phyloP scores from a whole-genome alignment of 2,888 invertebrate genomes.

The Drosophila maculinotata region DNA sequence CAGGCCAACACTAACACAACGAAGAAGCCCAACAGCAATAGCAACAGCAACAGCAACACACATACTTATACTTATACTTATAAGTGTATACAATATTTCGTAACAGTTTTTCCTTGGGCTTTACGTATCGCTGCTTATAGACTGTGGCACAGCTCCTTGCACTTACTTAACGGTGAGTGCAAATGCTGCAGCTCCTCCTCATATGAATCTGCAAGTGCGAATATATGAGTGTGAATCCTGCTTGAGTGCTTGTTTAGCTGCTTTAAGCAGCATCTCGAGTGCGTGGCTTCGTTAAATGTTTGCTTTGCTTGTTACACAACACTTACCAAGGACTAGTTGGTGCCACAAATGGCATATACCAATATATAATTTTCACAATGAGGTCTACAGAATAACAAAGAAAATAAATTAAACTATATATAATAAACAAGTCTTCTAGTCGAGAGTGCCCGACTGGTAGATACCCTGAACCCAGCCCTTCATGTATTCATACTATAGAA shows the following conservation, averaged over 20 bases:
- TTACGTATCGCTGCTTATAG: constrained; percentile 72
- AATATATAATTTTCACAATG: neutral
- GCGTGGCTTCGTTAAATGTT: constrained; percentile 70
- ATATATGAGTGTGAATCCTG: constrained; percentile 35
- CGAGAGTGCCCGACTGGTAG: too few relatives aligned
- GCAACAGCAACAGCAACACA: neutral
- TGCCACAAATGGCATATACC: constrained; percentile 16
- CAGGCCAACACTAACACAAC: constrained; percentile 45
- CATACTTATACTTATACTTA: constrained; percentile 13
- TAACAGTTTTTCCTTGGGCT: constrained; percentile 52
- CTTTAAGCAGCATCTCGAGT: constrained; percentile 48
- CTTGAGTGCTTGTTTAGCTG: constrained; percentile 62
- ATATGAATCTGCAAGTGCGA: constrained; percentile 19
- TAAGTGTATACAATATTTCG: constrained; percentile 57
- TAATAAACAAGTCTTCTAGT: too few relatives aligned
- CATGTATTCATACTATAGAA: too few relatives aligned
- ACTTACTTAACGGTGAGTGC: constrained; percentile 75
- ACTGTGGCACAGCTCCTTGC: constrained; percentile 69
- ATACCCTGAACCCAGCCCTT: too few relatives aligned
- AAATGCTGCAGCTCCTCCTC: constrained; percentile 38
- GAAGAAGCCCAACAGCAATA: constrained; percentile 8
- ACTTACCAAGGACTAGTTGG: constrained; percentile 10
- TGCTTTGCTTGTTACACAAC: constrained; percentile 44
- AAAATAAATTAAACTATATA: neutral
- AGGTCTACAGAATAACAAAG: neutral